Conservation (phyloP, 2,113 vertebrate species). For the Henicopernis longicauda region DNA sequence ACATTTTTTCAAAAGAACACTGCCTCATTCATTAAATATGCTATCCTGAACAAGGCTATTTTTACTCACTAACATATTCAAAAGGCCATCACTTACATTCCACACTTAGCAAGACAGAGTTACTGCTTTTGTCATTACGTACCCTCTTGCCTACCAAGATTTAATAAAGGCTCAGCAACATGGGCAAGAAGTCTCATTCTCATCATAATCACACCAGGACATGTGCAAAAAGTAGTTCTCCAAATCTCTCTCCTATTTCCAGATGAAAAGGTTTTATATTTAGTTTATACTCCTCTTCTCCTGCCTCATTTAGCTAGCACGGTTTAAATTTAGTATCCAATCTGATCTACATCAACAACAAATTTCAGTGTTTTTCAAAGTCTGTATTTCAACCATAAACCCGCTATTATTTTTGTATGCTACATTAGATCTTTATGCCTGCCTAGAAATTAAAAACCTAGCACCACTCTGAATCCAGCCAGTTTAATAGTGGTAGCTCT, state of each 20-base stretch:
- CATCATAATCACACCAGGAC: neutral
- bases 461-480: neutral
- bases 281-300: neutral
- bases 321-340: neutral
- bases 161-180: neutral
- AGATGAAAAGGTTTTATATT: neutral
- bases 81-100: neutral
- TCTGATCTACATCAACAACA: neutral
- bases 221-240: neutral
- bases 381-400: neutral
- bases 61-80: neutral
- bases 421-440: neutral
- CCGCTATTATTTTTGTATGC: neutral
- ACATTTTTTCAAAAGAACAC: neutral
- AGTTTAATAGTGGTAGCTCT: neutral
- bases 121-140: neutral
- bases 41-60: neutral
- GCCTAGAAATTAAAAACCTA: neutral
- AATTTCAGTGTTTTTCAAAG: neutral
- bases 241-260: neutral
- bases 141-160: neutral
- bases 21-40: constrained; percentile 4
- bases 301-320: neutral
- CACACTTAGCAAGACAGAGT: neutral
- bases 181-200: neutral